Conservation (phyloP, 2,797 vertebrate genomes). For the Avahi laniger region DNA sequence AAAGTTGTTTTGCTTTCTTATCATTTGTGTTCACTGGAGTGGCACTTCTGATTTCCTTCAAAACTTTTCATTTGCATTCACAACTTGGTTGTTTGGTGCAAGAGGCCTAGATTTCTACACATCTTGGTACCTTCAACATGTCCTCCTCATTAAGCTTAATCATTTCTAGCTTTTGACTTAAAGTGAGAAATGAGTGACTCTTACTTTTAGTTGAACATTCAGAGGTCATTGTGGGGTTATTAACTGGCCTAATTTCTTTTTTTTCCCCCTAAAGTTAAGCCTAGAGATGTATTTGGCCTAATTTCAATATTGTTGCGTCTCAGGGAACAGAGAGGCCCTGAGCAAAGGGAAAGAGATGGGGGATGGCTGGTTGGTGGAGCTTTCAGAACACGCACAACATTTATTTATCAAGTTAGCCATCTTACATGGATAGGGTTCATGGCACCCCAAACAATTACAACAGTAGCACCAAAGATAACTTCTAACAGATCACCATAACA, state of each 20-base stretch:
- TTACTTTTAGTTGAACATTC: not conserved
- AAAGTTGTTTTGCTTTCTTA: not conserved
- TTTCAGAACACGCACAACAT: not conserved
- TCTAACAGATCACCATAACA: not conserved
- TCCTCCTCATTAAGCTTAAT: not conserved
- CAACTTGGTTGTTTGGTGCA: not conserved
- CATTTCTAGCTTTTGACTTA: not conserved
- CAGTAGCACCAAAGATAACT: not conserved
- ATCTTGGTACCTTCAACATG: not conserved
- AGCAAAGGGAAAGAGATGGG: not conserved
- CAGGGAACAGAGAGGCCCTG: not conserved
- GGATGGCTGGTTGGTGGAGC: not conserved
- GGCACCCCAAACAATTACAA: not conserved
- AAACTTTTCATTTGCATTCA: not conserved
- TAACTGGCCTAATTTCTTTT: not conserved
- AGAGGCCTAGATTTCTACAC: not conserved
- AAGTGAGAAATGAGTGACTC: not conserved
- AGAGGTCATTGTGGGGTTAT: not conserved
- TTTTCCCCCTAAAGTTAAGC: not conserved
- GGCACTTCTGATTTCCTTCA: not conserved
- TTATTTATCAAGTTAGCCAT: not conserved
- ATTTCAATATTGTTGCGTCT: not conserved
- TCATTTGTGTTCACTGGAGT: not conserved
- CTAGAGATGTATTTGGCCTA: not conserved
- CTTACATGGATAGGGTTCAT: not conserved